A percentile compares a stretch with the other conserved stretches of the same genome.
These are phyloP conservation scores for Laticauda colubrina DNA, from an alignment of 2,113 vertebrate species.

Conservation along the genomic window DNA sequence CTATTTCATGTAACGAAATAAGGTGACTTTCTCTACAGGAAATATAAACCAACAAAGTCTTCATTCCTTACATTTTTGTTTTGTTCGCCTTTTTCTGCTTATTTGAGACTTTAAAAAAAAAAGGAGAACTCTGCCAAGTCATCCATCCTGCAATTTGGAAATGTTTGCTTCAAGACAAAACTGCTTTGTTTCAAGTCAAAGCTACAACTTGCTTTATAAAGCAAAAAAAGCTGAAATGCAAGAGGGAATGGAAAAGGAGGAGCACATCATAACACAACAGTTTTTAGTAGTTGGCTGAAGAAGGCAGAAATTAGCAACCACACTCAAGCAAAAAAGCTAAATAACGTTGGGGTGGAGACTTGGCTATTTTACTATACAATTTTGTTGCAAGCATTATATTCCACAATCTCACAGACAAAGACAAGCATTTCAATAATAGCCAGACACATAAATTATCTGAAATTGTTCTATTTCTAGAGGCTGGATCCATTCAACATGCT, in stretches of 20 bases:
- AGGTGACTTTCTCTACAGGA: constrained; percentile 10
- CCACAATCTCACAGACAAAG: background rate
- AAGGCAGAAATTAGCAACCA: background rate
- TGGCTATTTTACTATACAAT: background rate
- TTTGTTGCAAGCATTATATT: background rate
- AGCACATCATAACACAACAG: background rate
- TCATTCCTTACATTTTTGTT: constrained; percentile 52
- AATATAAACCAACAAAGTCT: constrained; percentile 28
- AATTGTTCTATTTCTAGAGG: too few relatives aligned
- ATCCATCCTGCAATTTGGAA: background rate
- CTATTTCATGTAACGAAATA: constrained; percentile 59
- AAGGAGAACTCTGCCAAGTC: constrained; percentile 10
- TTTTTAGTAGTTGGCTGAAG: background rate
- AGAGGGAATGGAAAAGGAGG: background rate
- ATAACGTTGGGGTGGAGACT: background rate
- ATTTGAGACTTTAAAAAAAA: background rate
- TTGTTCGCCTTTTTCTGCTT: constrained; percentile 36
- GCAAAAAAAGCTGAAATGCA: background rate
- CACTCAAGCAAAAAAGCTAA: background rate
- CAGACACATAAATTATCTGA: background rate
- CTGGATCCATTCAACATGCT: background rate
- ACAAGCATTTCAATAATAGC: background rate
- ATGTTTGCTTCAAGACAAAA: background rate
- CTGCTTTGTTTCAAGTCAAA: background rate
- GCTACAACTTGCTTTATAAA: background rate